A percentile compares a stretch with the other conserved stretches of the same genome.
phyloP scores from a whole-genome alignment of 2,113 vertebrate species.

The Tauraco erythrolophus region DNA sequence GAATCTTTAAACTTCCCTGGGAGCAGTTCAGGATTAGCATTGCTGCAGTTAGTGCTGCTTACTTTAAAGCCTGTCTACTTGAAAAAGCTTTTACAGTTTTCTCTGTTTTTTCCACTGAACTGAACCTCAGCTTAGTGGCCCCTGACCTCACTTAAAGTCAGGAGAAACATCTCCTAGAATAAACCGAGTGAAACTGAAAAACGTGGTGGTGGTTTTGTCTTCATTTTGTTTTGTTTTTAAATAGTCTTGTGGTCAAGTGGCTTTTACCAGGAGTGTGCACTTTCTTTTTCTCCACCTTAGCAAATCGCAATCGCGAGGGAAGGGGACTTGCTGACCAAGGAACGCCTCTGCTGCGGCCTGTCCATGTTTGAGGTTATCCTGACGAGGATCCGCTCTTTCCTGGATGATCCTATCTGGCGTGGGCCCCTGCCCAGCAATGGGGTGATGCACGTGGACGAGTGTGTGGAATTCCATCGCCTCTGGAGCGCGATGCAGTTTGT shows the following conservation, averaged over 20 bases:
- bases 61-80: not conserved
- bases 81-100: not conserved
- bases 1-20: not conserved
- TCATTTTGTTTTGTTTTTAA: not conserved
- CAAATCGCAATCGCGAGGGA: conserved; percentile 90
- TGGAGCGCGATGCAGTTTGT: conserved; percentile 94
- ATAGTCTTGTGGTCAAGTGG: not conserved
- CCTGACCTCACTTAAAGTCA: not conserved
- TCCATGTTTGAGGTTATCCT: conserved; percentile 92
- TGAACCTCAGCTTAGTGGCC: not conserved
- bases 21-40: not conserved
- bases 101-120: not conserved
- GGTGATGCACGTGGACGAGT: conserved; percentile 91
- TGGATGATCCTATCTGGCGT: conserved; percentile 88
- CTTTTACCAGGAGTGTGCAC: not conserved
- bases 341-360: conserved; percentile 88
- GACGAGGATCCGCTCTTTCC: conserved; percentile 83
- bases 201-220: rapidly evolving
- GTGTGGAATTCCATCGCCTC: conserved; percentile 88
- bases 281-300: conserved; percentile 50
- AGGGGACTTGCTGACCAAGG: conserved; percentile 89
- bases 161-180: not conserved
- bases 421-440: conserved; percentile 89
- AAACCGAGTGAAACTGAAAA: not conserved
- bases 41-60: not conserved